Percentiles rank a stretch among this genome's conserved stretches.
phyloP scores from a whole-genome alignment of 2,888 invertebrate species.

The Fissipunctia ypsillon region DNA sequence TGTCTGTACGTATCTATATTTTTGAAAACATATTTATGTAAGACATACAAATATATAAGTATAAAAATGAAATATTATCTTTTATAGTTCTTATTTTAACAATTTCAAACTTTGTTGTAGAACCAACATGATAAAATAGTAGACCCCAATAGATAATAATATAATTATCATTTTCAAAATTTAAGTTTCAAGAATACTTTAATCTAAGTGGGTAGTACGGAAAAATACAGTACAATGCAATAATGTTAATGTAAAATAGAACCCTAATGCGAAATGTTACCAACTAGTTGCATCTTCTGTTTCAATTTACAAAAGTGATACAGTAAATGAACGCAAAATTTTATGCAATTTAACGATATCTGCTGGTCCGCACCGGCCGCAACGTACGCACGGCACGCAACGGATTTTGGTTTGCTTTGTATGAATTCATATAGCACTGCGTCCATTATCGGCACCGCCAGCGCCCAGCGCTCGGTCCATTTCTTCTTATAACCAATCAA shows the following conservation, averaged over 20 bases:
- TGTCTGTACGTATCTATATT: neutral
- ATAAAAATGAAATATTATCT: neutral
- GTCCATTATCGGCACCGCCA: too few relatives aligned
- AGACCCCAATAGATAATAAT: slow-evolving; percentile 16
- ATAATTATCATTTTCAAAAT: neutral
- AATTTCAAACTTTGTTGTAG: neutral
- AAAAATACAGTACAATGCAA: neutral
- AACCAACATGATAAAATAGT: slow-evolving; percentile 1
- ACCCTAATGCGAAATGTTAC: neutral
- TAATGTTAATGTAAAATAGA: neutral
- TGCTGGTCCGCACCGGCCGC: too few relatives aligned
- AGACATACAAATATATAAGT: too few relatives aligned
- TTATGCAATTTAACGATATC: neutral
- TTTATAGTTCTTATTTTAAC: neutral
- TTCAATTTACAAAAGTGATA: neutral
- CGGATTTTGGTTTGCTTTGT: too few relatives aligned
- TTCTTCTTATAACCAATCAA: too few relatives aligned
- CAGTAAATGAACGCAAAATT: neutral
- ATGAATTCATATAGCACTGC: too few relatives aligned
- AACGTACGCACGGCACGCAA: too few relatives aligned
- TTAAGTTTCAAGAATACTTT: neutral
- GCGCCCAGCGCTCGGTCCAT: too few relatives aligned
- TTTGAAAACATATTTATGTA: neutral
- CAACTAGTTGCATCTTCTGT: neutral
- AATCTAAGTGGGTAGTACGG: slow-evolving; percentile 12